Evolutionary conservation across 2,888 invertebrate species (phyloP), one percentile per base, ranked within the genome.

Genomic region (Aphodius granarius): DNA sequence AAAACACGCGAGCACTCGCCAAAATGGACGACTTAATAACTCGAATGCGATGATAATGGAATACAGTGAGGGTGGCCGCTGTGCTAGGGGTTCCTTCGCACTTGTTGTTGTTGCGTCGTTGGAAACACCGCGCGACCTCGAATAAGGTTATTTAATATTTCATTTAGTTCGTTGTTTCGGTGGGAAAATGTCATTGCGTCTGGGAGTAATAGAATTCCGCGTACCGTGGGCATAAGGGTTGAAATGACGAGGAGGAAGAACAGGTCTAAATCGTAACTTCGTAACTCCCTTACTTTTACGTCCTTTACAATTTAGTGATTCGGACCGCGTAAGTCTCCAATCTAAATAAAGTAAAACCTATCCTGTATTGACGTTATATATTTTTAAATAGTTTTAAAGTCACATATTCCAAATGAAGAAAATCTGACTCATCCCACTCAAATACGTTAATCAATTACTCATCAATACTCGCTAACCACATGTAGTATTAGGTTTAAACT

Each of bases 1-100:
- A 68, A 21, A 68, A 68, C 68, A 68, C 68, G 68, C 20, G 22
- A 20, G 68, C 68, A 68, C 68, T 68, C 21, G 18, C 21, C 68
- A 68, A 43, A 43, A 68, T 20, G 68, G 68, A 68, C 20, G 68
- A 68, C 68, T 68, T 68, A 68, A 68, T 68, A 68, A 68, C 68
- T 22, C 20, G 68, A 68, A 68, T 22, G 68, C 20, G n/a, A 22
- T 68, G 68, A 68, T 68, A 68, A 68, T 22, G 68, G 21, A 20
- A 68, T 21, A 68, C 22, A 68, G 22, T n/a, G 68, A 19, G 68
- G 68, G 65, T 6, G 68, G 43, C 3, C 9, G 43, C 9, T 43
- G 43, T 43, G 43, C 43, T 43, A 43, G 43, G 43, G 43, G 43
- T 9, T 9, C 9, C 43, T 13, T 13, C 43, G 6, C 6, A 6